Evolutionary conservation across 1,140 invertebrate genomes (phyloP).

Genomic region (Bicyclus anynana): DNA sequence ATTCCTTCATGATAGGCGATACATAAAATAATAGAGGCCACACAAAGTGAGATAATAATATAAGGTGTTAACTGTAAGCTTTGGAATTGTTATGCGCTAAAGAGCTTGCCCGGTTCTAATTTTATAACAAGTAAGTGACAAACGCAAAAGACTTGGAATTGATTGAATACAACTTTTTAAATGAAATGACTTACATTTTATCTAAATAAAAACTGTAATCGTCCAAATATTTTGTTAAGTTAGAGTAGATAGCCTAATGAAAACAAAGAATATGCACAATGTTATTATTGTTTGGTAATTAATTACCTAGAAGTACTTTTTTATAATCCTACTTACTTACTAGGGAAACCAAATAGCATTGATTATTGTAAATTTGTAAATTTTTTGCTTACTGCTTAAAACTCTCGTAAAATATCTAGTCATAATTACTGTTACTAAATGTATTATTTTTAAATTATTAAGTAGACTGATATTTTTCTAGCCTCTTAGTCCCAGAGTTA

Average conservation of each 20-base stretch:
- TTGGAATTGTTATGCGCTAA: conserved; percentile 38
- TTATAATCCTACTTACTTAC: neutral
- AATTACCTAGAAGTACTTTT: neutral
- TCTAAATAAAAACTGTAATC: neutral
- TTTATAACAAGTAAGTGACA: neutral
- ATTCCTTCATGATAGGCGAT: conserved; percentile 22
- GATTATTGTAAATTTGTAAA: neutral
- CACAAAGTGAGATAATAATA: conserved; percentile 34
- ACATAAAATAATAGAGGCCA: conserved; percentile 20
- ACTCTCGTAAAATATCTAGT: neutral
- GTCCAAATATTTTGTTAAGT: conserved; percentile 2
- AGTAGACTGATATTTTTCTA: neutral
- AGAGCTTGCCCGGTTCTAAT: conserved; percentile 12
- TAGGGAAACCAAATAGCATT: neutral
- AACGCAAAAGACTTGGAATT: neutral
- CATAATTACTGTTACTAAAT: neutral
- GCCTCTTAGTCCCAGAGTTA: too few relatives aligned
- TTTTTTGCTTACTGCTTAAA: neutral
- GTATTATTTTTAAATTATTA: neutral
- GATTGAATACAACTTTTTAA: neutral
- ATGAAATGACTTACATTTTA: neutral
- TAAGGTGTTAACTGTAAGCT: conserved; percentile 30
- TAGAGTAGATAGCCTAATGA: neutral
- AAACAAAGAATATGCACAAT: neutral
- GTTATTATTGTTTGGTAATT: too few relatives aligned